Evolutionary conservation across 2,113 vertebrate genomes (phyloP).

Genomic region (Grallaria varia): DNA sequence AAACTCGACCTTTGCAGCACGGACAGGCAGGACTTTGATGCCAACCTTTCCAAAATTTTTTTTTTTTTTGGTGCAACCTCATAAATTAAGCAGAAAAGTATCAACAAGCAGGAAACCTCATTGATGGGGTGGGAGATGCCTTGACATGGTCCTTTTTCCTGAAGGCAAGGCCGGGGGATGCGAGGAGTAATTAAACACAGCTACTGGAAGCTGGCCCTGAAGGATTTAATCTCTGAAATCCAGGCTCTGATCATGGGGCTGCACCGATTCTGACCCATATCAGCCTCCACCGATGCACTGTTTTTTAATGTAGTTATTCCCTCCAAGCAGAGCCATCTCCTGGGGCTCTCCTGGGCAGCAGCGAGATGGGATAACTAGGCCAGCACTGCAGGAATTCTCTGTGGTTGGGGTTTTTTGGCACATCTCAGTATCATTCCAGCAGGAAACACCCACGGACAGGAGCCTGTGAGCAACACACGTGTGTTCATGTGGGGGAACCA

Average conservation of each 20-base stretch:
- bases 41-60: background rate
- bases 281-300: background rate
- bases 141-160: rapidly evolving
- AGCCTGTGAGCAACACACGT: background rate
- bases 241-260: background rate
- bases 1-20: rapidly evolving
- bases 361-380: background rate
- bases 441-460: background rate
- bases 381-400: background rate
- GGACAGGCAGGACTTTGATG: background rate
- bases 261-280: background rate
- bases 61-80: background rate
- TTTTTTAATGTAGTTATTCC: background rate
- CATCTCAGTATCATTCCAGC: background rate
- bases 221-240: background rate
- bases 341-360: background rate
- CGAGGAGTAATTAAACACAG: background rate
- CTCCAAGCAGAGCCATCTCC: background rate
- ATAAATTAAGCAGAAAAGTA: background rate
- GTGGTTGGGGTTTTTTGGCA: background rate
- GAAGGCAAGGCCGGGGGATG: background rate
- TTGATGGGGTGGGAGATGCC: background rate
- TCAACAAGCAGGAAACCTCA: background rate
- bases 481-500: background rate
- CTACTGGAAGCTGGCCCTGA: background rate